A percentile compares a stretch with the other conserved stretches of the same genome.
Evolutionary conservation across 2,888 invertebrate species (phyloP).

Genomic region (Sesia apiformis): DNA sequence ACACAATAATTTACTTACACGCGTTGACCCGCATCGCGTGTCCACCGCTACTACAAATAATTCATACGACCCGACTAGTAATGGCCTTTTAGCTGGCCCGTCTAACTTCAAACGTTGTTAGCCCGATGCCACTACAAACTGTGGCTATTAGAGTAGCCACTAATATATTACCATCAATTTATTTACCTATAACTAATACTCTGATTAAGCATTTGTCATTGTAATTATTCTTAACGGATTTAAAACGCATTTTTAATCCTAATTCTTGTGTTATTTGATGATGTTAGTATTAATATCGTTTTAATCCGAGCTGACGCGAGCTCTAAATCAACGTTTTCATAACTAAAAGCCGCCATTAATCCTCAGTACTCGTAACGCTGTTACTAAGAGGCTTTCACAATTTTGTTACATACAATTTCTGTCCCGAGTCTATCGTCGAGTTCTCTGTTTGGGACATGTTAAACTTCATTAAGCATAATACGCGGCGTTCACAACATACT

Average conservation of each 20-base stretch:
- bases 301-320: background rate
- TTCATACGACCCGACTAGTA: conserved; percentile 62
- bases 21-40: conserved; percentile 36
- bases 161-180: background rate
- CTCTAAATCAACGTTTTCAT: conserved; percentile 15
- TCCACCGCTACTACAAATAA: conserved; percentile 56
- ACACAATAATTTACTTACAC: conserved; percentile 33
- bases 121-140: conserved; percentile 44
- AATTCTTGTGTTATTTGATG: too few relatives aligned
- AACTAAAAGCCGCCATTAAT: conserved; percentile 21
- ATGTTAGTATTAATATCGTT: too few relatives aligned
- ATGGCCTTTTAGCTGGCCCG: conserved; percentile 65
- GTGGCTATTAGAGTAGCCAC: conserved; percentile 15
- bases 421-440: conserved; percentile 34
- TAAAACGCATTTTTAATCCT: too few relatives aligned
- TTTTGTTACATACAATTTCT: conserved; percentile 27
- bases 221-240: background rate
- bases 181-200: background rate
- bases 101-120: conserved; percentile 64
- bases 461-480: conserved; percentile 72
- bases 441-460: conserved; percentile 58
- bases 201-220: background rate
- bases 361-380: conserved; percentile 1
- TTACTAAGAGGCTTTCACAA: conserved; percentile 15
- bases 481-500: conserved; percentile 59